phyloP scores from a whole-genome alignment of 1,140 invertebrate genomes.

The Orussus abietinus region DNA sequence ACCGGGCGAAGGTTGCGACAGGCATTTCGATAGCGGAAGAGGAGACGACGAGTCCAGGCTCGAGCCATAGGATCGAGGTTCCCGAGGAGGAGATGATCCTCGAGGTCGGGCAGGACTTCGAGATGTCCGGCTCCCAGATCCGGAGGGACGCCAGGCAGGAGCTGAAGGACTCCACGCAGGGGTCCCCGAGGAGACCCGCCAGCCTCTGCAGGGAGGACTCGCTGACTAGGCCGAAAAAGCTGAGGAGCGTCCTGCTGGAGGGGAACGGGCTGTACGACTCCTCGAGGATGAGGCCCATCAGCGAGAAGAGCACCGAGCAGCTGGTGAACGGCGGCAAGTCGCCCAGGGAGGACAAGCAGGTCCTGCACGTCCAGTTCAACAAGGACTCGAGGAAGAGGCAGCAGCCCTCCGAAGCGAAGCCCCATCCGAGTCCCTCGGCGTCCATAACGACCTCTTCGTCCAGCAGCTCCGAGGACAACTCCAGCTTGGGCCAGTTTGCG shows the following conservation, averaged over 20 bases:
- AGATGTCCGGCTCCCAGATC: conserved; percentile 28
- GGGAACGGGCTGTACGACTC: conserved; percentile 19
- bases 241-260: conserved; percentile 25
- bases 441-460: conserved; percentile 46
- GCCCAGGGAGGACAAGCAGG: conserved; percentile 46
- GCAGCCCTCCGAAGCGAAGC: conserved; percentile 38
- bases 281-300: conserved; percentile 24
- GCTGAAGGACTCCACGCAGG: conserved; percentile 23
- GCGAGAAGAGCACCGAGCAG: conserved; percentile 30
- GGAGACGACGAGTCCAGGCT: background rate
- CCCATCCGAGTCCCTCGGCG: conserved; percentile 46
- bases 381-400: conserved; percentile 30
- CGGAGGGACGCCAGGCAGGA: conserved; percentile 32
- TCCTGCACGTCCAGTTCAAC: conserved; percentile 61
- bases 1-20: too few species aligned
- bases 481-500: conserved; percentile 58
- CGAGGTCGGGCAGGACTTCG: conserved; percentile 11
- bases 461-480: conserved; percentile 58
- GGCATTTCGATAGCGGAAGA: background rate
- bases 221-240: conserved; percentile 20
- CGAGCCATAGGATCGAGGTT: background rate
- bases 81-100: conserved; percentile 20
- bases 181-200: conserved; percentile 24
- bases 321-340: conserved; percentile 36
- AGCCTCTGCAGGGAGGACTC: conserved; percentile 29